Evolutionary conservation across 2,888 invertebrate species (phyloP).

Genomic region (Thumatha senex): DNA sequence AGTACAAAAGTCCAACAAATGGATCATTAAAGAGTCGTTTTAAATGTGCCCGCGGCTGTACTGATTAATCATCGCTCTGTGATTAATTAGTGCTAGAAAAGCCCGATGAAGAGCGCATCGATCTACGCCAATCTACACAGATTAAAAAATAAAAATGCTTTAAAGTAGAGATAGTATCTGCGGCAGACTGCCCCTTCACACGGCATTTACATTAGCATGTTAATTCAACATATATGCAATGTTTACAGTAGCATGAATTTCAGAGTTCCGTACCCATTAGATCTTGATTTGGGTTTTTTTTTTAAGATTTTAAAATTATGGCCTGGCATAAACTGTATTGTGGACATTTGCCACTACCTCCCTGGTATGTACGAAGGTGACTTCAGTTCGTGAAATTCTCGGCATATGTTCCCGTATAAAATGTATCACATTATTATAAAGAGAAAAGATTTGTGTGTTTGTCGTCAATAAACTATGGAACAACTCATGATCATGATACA

Average conservation of each 20-base stretch:
- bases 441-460: no score
- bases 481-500: no score
- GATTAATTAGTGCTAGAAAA: slow-evolving; percentile 70
- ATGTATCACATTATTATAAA: no score
- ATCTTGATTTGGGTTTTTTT: no score
- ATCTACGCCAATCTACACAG: slow-evolving; percentile 43
- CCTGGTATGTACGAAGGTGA: no score
- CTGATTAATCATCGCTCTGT: slow-evolving; percentile 73
- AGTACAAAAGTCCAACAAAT: slow-evolving; percentile 66
- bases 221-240: slow-evolving; percentile 23
- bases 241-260: slow-evolving; percentile 15
- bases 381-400: no score
- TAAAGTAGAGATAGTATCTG: slow-evolving; percentile 40
- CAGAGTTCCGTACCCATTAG: not conserved
- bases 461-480: no score
- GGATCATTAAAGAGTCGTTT: slow-evolving; percentile 71
- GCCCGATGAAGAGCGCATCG: slow-evolving; percentile 54
- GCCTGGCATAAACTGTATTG: no score
- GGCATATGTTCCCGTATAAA: no score
- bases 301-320: no score
- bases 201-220: slow-evolving; percentile 35
- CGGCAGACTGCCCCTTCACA: slow-evolving; percentile 44
- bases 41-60: slow-evolving; percentile 63
- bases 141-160: slow-evolving; percentile 44
- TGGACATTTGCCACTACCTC: no score